Conservation (phyloP, 2,797 vertebrate species). For the Odontamblyopus lacepedii region DNA sequence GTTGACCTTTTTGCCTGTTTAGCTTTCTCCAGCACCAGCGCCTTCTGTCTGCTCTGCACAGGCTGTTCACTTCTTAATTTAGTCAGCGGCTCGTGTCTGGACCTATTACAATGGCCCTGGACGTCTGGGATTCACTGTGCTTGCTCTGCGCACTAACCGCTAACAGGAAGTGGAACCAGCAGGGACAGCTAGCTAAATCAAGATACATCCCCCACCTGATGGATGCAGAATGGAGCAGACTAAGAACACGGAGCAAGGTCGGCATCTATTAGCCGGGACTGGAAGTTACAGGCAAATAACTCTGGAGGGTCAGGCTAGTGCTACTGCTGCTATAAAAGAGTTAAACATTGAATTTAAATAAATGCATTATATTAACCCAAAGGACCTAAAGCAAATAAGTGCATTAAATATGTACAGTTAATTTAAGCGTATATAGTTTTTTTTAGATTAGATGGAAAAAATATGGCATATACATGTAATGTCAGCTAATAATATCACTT, state of each 20-base stretch:
- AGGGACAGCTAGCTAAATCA: slow-evolving; percentile 61
- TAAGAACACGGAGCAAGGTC: slow-evolving; percentile 69
- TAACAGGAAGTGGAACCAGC: slow-evolving; percentile 41
- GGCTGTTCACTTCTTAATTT: slow-evolving; percentile 60
- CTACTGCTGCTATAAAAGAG: not conserved
- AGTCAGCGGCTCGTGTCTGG: slow-evolving; percentile 46
- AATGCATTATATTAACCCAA: not conserved
- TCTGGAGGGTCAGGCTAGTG: slow-evolving; percentile 21
- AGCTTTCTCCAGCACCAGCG: slow-evolving; percentile 40
- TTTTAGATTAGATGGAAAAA: no score
- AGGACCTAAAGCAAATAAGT: no score
- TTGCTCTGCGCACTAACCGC: slow-evolving; percentile 24
- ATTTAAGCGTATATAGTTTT: not conserved
- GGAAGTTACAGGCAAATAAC: slow-evolving; percentile 62
- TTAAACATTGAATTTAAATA: not conserved
- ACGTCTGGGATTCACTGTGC: slow-evolving; percentile 36
- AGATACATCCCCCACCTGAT: slow-evolving; percentile 71
- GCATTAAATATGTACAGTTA: not conserved
- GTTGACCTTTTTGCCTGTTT: slow-evolving; percentile 27
- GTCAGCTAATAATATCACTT: no score
- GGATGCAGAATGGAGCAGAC: slow-evolving; percentile 67
- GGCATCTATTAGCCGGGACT: slow-evolving; percentile 66
- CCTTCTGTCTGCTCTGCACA: slow-evolving; percentile 42
- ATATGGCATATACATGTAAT: no score
- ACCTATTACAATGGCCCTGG: slow-evolving; percentile 49